Conservation (phyloP, 2,888 invertebrate genomes). For the Agonopterix subpropinquella region DNA sequence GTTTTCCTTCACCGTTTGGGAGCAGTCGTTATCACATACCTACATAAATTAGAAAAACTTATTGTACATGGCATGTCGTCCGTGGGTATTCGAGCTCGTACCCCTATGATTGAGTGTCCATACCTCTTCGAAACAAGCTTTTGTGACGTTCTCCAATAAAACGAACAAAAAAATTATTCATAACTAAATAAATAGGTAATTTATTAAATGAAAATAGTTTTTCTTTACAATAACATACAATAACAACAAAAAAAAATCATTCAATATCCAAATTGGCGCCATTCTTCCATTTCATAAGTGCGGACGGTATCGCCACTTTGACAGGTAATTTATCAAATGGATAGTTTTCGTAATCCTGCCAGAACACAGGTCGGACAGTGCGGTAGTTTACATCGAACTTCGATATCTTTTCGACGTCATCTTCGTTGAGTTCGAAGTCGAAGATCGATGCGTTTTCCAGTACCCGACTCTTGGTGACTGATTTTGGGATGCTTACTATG, state of each 20-base stretch:
- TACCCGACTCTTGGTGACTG: constrained; percentile 36
- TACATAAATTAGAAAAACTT: too few species aligned
- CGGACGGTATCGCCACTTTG: constrained; percentile 23
- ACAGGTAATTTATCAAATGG: constrained; percentile 36
- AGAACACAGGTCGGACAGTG: constrained; percentile 32
- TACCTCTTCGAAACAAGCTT: too few species aligned
- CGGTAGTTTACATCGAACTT: constrained; percentile 47
- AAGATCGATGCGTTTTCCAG: constrained; percentile 55
- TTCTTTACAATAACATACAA: not conserved
- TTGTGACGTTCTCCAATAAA: too few species aligned
- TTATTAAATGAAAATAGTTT: too few species aligned
- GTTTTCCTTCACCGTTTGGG: too few species aligned
- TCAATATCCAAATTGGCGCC: constrained; percentile 31
- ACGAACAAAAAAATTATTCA: too few species aligned
- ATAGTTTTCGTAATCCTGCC: constrained; percentile 37
- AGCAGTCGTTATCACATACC: too few species aligned
- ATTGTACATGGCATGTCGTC: too few species aligned
- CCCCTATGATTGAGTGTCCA: too few species aligned
- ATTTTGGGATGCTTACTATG: constrained; percentile 46
- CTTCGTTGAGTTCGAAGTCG: constrained; percentile 41
- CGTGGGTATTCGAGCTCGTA: too few species aligned
- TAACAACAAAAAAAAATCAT: not conserved
- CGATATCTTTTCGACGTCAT: constrained; percentile 32
- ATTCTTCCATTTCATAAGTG: constrained; percentile 34
- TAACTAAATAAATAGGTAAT: too few species aligned